Evolutionary conservation across 2,113 vertebrate genomes (phyloP).

Genomic region (Austrofundulus limnaeus): DNA sequence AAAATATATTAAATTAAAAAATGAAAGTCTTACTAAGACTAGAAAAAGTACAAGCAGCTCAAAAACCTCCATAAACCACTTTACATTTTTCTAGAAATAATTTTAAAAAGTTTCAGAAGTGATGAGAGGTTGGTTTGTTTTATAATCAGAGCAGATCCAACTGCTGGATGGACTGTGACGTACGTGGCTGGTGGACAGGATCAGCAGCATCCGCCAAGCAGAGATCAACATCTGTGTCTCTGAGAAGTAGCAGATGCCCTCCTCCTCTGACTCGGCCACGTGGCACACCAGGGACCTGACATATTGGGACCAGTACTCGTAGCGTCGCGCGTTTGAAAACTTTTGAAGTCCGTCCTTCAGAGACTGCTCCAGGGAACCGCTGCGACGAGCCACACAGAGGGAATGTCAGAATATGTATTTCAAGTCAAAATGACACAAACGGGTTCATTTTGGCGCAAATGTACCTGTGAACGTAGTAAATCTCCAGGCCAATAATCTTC

Average conservation of each 20-base stretch:
- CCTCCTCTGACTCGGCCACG: slow-evolving; percentile 85
- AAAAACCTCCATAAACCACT: not conserved
- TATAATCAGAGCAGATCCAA: too few relatives aligned
- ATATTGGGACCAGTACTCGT: slow-evolving; percentile 96
- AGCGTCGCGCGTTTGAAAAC: slow-evolving; percentile 87
- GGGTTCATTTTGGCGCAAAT: slow-evolving; percentile 1
- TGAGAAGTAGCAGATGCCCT: slow-evolving; percentile 78
- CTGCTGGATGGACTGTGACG: slow-evolving; percentile 38
- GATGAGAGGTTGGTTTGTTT: too few relatives aligned
- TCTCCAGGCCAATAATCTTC: slow-evolving; percentile 97
- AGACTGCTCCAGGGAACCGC: slow-evolving; percentile 90
- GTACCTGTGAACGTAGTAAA: slow-evolving; percentile 95
- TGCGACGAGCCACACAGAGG: slow-evolving; percentile 46
- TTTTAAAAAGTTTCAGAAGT: not conserved
- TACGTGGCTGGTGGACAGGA: slow-evolving; percentile 91
- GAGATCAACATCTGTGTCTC: slow-evolving; percentile 94
- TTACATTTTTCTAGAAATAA: too few relatives aligned
- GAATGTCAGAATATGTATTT: not conserved
- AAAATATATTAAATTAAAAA: too few relatives aligned
- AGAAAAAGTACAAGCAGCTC: not conserved
- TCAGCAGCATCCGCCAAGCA: slow-evolving; percentile 93
- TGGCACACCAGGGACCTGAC: slow-evolving; percentile 86
- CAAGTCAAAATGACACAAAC: not conserved
- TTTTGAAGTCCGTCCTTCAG: slow-evolving; percentile 89
- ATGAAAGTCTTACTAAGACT: not conserved